Percentiles rank a stretch among this genome's conserved stretches.
These are phyloP conservation scores for Carterocephalus palaemon DNA, from an alignment of 2,888 invertebrate genomes.

Conservation along the genomic window DNA sequence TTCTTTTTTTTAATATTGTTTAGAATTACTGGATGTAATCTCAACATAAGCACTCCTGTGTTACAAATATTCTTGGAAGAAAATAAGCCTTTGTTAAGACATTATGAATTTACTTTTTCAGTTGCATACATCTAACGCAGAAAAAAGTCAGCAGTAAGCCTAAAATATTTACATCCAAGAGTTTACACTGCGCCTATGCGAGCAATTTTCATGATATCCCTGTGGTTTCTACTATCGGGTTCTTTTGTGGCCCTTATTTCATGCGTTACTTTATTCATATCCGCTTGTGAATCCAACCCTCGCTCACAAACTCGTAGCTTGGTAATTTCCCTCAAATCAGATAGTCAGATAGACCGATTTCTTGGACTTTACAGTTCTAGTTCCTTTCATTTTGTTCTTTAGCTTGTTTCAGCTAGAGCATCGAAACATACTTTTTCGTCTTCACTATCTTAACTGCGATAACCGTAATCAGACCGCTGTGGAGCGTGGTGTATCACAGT, in stretches of 20 bases:
- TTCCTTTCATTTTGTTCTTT: too few relatives aligned
- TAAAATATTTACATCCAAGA: constrained; percentile 18
- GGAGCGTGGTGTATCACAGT: too few relatives aligned
- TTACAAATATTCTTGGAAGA: too few relatives aligned
- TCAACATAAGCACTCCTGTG: too few relatives aligned
- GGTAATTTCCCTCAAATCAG: constrained; percentile 22
- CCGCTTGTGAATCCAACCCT: constrained; percentile 16
- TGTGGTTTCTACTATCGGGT: constrained; percentile 8
- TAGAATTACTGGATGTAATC: too few relatives aligned
- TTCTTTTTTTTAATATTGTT: too few relatives aligned
- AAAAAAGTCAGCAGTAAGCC: constrained; percentile 11
- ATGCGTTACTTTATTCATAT: constrained; percentile 22
- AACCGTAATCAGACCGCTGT: too few relatives aligned
- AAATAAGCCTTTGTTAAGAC: too few relatives aligned
- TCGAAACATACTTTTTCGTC: too few relatives aligned
- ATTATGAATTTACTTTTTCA: not conserved
- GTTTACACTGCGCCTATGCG: constrained; percentile 18
- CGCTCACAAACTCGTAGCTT: constrained; percentile 11
- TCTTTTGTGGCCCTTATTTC: constrained; percentile 19
- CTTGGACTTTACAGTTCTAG: too few relatives aligned
- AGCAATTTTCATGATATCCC: constrained; percentile 21
- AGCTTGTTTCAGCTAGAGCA: too few relatives aligned
- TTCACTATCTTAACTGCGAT: too few relatives aligned
- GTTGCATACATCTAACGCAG: not conserved
- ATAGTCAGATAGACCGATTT: constrained; percentile 14